Percentiles rank a stretch among this genome's conserved stretches.
These are phyloP conservation scores for Hetaerina titia DNA, from an alignment of 2,888 invertebrate genomes.

Conservation along the genomic window DNA sequence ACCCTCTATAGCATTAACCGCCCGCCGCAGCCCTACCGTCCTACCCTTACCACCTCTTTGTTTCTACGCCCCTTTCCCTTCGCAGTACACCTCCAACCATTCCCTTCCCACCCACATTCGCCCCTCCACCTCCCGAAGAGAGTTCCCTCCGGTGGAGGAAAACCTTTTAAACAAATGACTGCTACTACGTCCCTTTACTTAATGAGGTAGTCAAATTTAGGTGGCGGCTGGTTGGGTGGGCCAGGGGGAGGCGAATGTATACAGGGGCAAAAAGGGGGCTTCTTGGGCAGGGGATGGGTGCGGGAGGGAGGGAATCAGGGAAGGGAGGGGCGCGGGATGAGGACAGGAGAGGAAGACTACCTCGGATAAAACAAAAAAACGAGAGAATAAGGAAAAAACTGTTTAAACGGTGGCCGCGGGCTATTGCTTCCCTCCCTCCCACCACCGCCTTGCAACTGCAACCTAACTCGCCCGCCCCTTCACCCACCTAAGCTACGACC, in stretches of 20 bases:
- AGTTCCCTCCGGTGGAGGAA: conserved; percentile 47
- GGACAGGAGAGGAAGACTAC: neutral
- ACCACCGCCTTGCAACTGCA: neutral
- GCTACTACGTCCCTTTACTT: conserved; percentile 65
- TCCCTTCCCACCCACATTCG: neutral
- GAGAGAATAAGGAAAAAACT: conserved; percentile 56
- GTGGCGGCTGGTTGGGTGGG: conserved; percentile 62
- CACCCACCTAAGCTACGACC: neutral
- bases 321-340: neutral
- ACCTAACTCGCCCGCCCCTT: neutral
- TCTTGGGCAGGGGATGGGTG: neutral
- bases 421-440: conserved; percentile 47
- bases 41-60: conserved; percentile 69
- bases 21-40: neutral
- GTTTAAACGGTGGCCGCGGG: conserved; percentile 68
- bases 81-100: neutral
- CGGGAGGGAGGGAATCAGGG: neutral
- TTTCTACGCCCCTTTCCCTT: conserved; percentile 68
- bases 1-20: conserved; percentile 53
- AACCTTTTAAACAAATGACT: conserved; percentile 66
- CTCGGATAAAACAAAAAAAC: conserved; percentile 62
- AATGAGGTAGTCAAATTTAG: conserved; percentile 68
- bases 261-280: conserved; percentile 11
- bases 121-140: neutral
- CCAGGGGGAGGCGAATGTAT: conserved; percentile 5